Percentiles rank a stretch among this genome's conserved stretches.
phyloP scores from a whole-genome alignment of 1,140 invertebrate species.

The Gonatopus flavifemur region DNA sequence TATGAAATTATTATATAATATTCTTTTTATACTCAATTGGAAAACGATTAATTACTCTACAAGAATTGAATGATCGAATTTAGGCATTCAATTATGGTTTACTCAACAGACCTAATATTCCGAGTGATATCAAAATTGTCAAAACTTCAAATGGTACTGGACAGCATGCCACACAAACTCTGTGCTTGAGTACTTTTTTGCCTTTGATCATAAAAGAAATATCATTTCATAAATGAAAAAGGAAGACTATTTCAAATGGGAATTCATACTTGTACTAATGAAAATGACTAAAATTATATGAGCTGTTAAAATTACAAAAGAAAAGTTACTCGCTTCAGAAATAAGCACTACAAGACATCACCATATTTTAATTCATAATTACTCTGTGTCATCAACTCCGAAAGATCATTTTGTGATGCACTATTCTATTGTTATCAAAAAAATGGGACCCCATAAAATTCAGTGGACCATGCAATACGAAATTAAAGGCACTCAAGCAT shows the following conservation, averaged over 20 bases:
- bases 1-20: conserved; percentile 18
- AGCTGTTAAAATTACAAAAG: conserved; percentile 13
- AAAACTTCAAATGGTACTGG: conserved; percentile 8
- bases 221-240: too few relatives aligned
- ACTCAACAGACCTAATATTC: conserved; percentile 16
- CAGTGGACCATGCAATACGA: background rate
- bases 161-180: conserved; percentile 8
- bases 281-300: conserved; percentile 18
- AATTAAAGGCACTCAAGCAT: too few relatives aligned
- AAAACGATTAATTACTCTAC: conserved; percentile 12
- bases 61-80: conserved; percentile 19
- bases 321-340: conserved; percentile 13
- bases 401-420: background rate
- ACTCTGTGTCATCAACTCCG: conserved; percentile 3
- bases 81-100: conserved; percentile 20
- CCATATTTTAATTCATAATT: conserved; percentile 6
- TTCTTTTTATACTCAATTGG: conserved; percentile 15
- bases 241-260: background rate
- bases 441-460: background rate
- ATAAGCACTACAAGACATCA: conserved; percentile 18
- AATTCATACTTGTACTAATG: conserved; percentile 8
- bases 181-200: conserved; percentile 14
- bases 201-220: conserved; percentile 20
- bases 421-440: background rate
- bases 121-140: conserved; percentile 11